Evolutionary conservation across 2,888 invertebrate genomes (phyloP).

Genomic region (Drosophila niveifrons): DNA sequence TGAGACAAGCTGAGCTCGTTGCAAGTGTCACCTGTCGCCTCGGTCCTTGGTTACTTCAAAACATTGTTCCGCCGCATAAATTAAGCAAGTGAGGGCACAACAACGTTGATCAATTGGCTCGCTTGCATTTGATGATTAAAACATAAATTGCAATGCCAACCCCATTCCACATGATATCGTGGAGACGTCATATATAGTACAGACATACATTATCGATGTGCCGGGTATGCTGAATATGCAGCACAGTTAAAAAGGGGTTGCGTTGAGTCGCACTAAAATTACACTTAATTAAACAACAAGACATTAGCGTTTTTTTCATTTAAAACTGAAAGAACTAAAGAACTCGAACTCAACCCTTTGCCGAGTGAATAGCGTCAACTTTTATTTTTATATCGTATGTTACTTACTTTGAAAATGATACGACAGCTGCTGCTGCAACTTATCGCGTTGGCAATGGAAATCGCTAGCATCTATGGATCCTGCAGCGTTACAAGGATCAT

Average conservation of each 20-base stretch:
- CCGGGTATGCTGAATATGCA: constrained; percentile 10
- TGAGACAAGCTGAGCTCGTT: neutral
- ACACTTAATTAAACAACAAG: constrained; percentile 84
- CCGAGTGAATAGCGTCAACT: constrained; percentile 30
- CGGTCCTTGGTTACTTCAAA: constrained; percentile 56
- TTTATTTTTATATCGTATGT: constrained; percentile 7
- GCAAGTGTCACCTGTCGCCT: constrained; percentile 73
- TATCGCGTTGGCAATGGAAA: constrained; percentile 27
- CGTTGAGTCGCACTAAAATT: constrained; percentile 79
- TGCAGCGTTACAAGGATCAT: constrained; percentile 63
- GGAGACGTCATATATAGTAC: constrained; percentile 21
- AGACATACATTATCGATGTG: neutral
- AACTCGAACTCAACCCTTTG: neutral
- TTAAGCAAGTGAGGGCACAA: constrained; percentile 45
- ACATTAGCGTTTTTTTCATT: constrained; percentile 78
- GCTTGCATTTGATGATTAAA: constrained; percentile 77
- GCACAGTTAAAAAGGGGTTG: constrained; percentile 52
- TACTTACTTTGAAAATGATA: constrained; percentile 55
- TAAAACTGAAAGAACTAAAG: constrained; percentile 26
- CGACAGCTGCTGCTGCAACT: constrained; percentile 38
- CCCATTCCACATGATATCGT: constrained; percentile 30
- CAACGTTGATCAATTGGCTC: constrained; percentile 74
- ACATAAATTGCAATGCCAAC: constrained; percentile 73
- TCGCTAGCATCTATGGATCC: constrained; percentile 21
- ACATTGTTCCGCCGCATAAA: constrained; percentile 75